Evolutionary conservation across 64 coral and sea anemone species (phyloP), one percentile per base, ranked within the genome.

Genomic region (Montipora cactus): DNA sequence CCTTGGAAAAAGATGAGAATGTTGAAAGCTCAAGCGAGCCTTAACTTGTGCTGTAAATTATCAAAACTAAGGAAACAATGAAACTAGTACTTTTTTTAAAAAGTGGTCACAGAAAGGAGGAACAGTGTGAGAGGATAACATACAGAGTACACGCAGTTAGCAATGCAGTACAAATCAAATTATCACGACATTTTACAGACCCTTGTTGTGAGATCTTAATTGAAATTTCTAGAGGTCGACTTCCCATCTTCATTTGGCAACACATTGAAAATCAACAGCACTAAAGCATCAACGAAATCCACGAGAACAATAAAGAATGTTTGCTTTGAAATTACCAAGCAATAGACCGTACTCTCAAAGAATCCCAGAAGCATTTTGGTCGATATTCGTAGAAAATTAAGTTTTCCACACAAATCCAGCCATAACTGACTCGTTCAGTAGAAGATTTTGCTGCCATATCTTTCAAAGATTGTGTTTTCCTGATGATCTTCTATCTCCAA

Each of bases 311-410:
- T 37, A 20, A 45, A 72, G 71, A 67, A 70, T 72, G 46, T 45
- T 86, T 51, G 9, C 82, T 22, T 45, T 49, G 37, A 50, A 25
- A 85, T 85, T 62, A 68, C 82, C 66, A 86, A 86, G 82, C 82
- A 86, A 70, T 86, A 6, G 47, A 10, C 47, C 20, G 44, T 48
- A 3, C 64, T 86, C 64, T 86, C 3, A 4, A 86, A 86, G 82
- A 86, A 86, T 86, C 73, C 53, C 47, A 49, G 13, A 13, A 5
- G 76, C 46, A 37, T 76, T 76, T 76, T 21, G 22, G 37, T 15
- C 12, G 12, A 15, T 45, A 21, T 67, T 44, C 11, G 3, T 21
- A 3, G 2, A 19, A 16, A 10, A 11, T 19, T 72, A 18, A 64
- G n/a, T 48, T 15, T 21, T 1, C 37, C 22, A 1, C 21, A 14